Evolutionary conservation across 1,140 invertebrate genomes (phyloP).

Genomic region (Lepidurus packardi): DNA sequence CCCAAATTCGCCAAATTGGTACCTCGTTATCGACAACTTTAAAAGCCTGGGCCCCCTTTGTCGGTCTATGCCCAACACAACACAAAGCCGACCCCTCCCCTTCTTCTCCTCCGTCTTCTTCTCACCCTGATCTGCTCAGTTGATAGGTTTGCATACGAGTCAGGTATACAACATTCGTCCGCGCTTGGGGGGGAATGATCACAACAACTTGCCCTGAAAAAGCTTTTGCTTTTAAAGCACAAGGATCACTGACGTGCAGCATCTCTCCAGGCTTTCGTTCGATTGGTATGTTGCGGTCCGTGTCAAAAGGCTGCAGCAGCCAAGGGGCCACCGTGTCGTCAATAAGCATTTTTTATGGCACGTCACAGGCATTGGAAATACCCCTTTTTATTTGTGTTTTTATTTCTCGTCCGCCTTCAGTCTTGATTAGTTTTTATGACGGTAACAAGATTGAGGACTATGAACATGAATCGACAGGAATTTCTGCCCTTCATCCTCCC

Average conservation of each 20-base stretch:
- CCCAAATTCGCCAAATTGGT: too few species aligned
- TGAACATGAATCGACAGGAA: background rate
- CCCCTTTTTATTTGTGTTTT: background rate
- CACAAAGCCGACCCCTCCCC: background rate
- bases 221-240: background rate
- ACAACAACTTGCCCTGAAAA: background rate
- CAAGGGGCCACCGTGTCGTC: background rate
- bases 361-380: background rate
- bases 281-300: constrained; percentile 4
- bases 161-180: background rate
- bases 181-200: background rate
- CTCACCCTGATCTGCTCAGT: background rate
- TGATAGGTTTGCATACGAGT: background rate
- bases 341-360: constrained; percentile 3
- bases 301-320: background rate
- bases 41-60: background rate
- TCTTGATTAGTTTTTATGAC: background rate
- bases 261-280: background rate
- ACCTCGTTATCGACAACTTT: too few species aligned
- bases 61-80: background rate
- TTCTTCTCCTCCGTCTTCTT: background rate
- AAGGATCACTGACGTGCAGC: background rate
- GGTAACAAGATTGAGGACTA: background rate
- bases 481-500: background rate
- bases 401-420: background rate